Evolutionary conservation across 2,113 vertebrate genomes (phyloP), one percentile per base, ranked within the genome.

Genomic region (Tyto alba): DNA sequence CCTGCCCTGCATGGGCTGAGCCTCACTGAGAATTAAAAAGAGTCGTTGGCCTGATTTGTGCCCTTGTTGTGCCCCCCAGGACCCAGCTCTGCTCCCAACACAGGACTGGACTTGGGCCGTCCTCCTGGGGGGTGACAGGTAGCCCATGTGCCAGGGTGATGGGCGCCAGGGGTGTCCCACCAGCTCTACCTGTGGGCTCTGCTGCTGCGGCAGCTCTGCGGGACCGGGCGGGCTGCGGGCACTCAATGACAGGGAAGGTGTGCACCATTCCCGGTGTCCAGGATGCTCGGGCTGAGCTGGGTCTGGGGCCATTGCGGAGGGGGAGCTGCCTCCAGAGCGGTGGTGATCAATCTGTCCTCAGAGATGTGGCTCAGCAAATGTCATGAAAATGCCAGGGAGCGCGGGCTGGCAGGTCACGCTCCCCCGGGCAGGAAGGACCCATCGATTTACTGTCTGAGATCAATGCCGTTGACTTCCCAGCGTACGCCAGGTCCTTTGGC

Each of bases 341-440:
- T 34, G 73, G 32, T 3, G 16, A 95, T 92, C 91, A 67, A 72
- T 82, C 59, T n/a, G 45, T 93, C 74, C 83, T 56, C 76, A 92
- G 80, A 71, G 57, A 32, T 5, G 1, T 0, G 0, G 45, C 74
- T 90, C 0, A 0, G 66, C 40, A 96, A 97, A 97, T 97, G 96
- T 96, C 97, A 96, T 0, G 6, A 73, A 96, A 97, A 95, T 96
- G 92, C 90, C 96, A 94, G 71, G 73, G 66, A 91, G 53, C 1
- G 5, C 8, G 7, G 48, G 74, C 77, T 64, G 81, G 71, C 82
- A 22, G 79, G 60, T 85, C 11, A 1, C 2, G 11, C 50, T 90
- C 68, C 73, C 75, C 48, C 0, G 0, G 88, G 88, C 76, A 85
- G 75, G 57, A 81, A 88, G 69, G n/a, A 80, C 79, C 67, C 62